phyloP scores from a whole-genome alignment of 1,140 invertebrate species.

The Zaprionus ghesquierei region DNA sequence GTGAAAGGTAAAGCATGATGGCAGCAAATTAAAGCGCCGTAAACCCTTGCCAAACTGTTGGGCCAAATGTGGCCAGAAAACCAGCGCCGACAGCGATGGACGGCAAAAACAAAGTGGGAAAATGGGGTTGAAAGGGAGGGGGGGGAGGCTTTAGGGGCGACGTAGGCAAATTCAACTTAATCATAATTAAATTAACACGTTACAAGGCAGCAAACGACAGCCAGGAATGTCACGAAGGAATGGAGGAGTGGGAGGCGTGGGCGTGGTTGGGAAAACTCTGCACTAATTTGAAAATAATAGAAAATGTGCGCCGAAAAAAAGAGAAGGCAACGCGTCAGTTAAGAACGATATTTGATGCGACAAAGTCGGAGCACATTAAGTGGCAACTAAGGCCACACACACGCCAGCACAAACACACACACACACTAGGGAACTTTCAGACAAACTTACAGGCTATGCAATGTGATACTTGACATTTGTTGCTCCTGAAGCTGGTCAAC shows the following conservation, averaged over 20 bases:
- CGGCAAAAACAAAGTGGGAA: constrained; percentile 7
- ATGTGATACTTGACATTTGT: constrained; percentile 36
- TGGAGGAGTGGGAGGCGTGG: not conserved
- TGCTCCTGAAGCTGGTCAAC: constrained; percentile 1
- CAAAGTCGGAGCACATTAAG: not conserved
- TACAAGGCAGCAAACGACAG: constrained; percentile 1
- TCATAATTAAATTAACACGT: constrained; percentile 49
- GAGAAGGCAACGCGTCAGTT: not conserved
- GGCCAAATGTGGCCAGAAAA: constrained; percentile 31
- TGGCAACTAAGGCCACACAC: not conserved
- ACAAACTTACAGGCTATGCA: constrained; percentile 3
- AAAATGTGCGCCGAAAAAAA: no score
- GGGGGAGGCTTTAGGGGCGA: not conserved
- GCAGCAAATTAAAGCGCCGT: constrained; percentile 47
- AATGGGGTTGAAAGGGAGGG: not conserved
- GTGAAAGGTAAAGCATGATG: constrained; percentile 32
- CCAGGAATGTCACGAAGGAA: not conserved
- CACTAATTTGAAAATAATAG: constrained; percentile 43
- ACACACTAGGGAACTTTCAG: not conserved
- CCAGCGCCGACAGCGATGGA: not conserved
- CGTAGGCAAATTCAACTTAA: constrained; percentile 33
- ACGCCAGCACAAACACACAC: not conserved
- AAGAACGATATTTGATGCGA: constrained; percentile 8
- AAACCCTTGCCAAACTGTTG: constrained; percentile 39
- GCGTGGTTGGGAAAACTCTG: not conserved